Evolutionary conservation across 2,113 vertebrate species (phyloP).

Genomic region (Sinocyclocheilus anophthalmus): DNA sequence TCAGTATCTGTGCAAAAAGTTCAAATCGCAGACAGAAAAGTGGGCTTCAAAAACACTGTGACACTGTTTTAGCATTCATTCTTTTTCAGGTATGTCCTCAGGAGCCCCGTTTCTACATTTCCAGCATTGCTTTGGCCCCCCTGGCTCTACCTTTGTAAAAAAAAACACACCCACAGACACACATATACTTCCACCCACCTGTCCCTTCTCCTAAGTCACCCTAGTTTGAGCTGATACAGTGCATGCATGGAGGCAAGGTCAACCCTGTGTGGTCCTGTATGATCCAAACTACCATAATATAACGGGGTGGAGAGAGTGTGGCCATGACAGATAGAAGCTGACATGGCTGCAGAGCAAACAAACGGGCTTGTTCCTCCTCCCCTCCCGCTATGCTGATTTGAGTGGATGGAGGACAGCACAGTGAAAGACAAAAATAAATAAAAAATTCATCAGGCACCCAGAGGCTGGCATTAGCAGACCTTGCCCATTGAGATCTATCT

Average conservation of each 20-base stretch:
- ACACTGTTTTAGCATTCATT: background rate
- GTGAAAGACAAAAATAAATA: background rate
- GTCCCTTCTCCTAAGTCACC: slow-evolving; percentile 65
- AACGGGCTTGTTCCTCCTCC: slow-evolving; percentile 24
- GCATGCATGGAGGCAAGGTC: slow-evolving; percentile 59
- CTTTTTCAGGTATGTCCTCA: slow-evolving; percentile 32
- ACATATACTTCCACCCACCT: slow-evolving; percentile 51
- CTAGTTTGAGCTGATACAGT: slow-evolving; percentile 21
- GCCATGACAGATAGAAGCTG: slow-evolving; percentile 55
- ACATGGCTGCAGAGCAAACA: slow-evolving; percentile 54
- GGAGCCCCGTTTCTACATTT: slow-evolving; percentile 27
- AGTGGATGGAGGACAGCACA: slow-evolving; percentile 49
- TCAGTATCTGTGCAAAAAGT: background rate
- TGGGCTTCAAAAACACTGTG: slow-evolving; percentile 21
- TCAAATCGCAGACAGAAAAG: background rate
- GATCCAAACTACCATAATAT: slow-evolving; percentile 51
- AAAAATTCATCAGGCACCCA: slow-evolving; percentile 3
- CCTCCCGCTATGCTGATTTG: slow-evolving; percentile 12
- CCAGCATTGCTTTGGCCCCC: slow-evolving; percentile 9
- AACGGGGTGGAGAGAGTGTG: slow-evolving; percentile 32
- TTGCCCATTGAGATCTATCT: slow-evolving; percentile 32
- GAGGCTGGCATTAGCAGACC: slow-evolving; percentile 40
- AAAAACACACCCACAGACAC: slow-evolving; percentile 58
- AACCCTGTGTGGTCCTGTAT: slow-evolving; percentile 35
- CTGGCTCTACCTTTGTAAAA: slow-evolving; percentile 46